A percentile compares a stretch with the other conserved stretches of the same genome.
phyloP scores from a whole-genome alignment of 1,140 invertebrate species.

The Philotrypesis tridentata region DNA sequence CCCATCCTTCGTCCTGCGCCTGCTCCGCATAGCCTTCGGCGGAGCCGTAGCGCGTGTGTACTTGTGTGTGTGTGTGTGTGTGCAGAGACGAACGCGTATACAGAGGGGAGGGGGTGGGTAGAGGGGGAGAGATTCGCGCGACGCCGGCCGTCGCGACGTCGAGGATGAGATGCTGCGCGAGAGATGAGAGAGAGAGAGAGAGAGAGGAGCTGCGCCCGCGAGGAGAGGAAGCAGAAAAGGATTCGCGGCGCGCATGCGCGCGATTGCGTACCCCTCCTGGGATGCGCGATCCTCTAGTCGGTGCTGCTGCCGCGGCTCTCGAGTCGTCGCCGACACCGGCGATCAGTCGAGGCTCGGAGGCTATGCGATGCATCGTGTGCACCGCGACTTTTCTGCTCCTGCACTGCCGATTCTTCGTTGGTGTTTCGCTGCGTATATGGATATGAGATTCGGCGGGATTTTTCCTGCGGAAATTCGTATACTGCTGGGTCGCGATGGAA shows the following conservation, averaged over 20 bases:
- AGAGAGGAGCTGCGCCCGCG: neutral
- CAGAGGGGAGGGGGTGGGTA: no score
- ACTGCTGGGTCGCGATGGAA: no score
- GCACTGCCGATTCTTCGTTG: no score
- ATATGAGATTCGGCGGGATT: no score
- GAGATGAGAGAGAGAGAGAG: conserved; percentile 2
- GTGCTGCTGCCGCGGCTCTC: neutral
- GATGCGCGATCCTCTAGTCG: neutral
- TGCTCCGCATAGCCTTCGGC: neutral
- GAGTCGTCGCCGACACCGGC: conserved; percentile 11
- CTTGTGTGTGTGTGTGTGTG: neutral
- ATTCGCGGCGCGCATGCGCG: neutral
- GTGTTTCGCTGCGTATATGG: no score
- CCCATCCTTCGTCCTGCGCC: conserved; percentile 4
- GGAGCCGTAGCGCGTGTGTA: no score
- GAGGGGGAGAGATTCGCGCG: conserved; percentile 42
- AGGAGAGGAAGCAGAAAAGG: neutral
- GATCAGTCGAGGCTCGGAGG: conserved; percentile 13
- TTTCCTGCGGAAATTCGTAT: no score
- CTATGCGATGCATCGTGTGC: neutral
- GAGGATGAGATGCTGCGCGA: conserved; percentile 49
- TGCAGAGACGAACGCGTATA: no score
- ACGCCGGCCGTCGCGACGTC: conserved; percentile 48
- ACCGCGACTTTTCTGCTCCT: neutral
- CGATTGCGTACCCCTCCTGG: neutral